Base-by-base conservation (phyloP, 2,113 vertebrate species). In the Narcine bancroftii region DNA sequence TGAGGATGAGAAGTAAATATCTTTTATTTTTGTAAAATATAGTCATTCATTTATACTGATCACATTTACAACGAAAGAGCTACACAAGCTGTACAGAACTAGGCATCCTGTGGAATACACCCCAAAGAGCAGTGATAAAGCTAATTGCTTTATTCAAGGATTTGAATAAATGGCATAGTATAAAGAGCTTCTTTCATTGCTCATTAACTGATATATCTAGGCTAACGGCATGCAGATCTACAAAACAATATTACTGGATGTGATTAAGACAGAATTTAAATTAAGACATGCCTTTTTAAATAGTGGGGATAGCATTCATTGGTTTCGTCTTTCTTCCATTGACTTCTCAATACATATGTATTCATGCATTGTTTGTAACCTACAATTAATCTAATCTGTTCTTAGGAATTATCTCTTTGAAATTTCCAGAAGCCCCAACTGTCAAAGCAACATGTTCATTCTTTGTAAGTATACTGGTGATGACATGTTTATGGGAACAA, bases 381-480 rank as follows among this genome's bases (percentile, higher is more conserved):
- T 63, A 87, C 50, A 87, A 87, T 87, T 60, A 60, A 63, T 63
- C 47, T 87, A 24, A 42, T 92, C 93, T 94, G 94, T 93, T 96
- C 72, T 3, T 94, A 99, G 99, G 97, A 94, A 95, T 99, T 93
- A 96, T 99, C 94, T 99, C 99, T 0, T 97, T 99, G 93, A 99
- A 99, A 96, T 99, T 99, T 94, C 99, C 99, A 0, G 99, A 99
- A 94, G 97, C 97, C 89, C 98, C 98, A n/a, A 99, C 99, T 0
- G 98, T 99, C 93, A 99, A 99, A 96, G 97, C 98, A 92, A 97
- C 98, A 63, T 99, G 98, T 94, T 96, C 96, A 92, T 99, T 98
- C 95, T 99, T 99, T 97, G 99, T 99, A 95, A 99, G 99, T 96
- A 92, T 93, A 0, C 0, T 87, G 24, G 21, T 63, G 1, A 60